A percentile compares a stretch with the other conserved stretches of the same genome.
Conservation (phyloP, 2,888 invertebrate genomes). For the Suillia variegata region DNA sequence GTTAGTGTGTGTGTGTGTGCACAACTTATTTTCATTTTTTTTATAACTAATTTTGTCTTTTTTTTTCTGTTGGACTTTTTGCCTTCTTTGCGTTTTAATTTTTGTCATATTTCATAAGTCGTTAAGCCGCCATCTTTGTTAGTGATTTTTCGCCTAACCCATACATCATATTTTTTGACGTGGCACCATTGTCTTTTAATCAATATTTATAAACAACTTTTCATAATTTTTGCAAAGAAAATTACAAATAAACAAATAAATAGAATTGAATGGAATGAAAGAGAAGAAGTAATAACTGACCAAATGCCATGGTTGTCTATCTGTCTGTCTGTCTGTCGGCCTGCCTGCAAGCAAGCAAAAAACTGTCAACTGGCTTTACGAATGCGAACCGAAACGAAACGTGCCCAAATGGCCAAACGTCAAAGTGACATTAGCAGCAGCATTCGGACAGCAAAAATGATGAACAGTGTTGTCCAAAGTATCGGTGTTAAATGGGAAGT, state of each 20-base stretch:
- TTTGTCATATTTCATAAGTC: constrained; percentile 35
- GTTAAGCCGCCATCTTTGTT: constrained; percentile 46
- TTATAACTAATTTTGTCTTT: constrained; percentile 11
- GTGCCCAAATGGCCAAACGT: constrained; percentile 14
- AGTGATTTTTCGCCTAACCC: constrained; percentile 14
- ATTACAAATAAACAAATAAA: constrained; percentile 4
- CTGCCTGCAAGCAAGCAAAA: constrained; percentile 16
- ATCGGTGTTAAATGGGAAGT: too few relatives aligned
- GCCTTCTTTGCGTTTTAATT: constrained; percentile 24
- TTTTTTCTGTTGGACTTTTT: constrained; percentile 24
- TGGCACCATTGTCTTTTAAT: constrained; percentile 54
- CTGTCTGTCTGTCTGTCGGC: too few relatives aligned
- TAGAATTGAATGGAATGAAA: too few relatives aligned
- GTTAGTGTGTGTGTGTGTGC: too few relatives aligned
- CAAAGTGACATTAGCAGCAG: constrained; percentile 13
- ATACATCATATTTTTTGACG: constrained; percentile 49
- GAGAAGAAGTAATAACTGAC: too few relatives aligned
- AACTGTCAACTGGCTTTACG: constrained; percentile 28
- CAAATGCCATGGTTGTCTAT: too few relatives aligned
- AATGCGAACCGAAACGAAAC: too few relatives aligned
- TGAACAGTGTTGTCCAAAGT: too few relatives aligned
- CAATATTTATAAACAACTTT: constrained; percentile 55
- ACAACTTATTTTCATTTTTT: constrained; percentile 1
- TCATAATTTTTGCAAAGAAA: constrained; percentile 13
- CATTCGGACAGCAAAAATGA: too few relatives aligned